Evolutionary conservation across 2,888 invertebrate genomes (phyloP).

Genomic region (Pheosia gnoma): DNA sequence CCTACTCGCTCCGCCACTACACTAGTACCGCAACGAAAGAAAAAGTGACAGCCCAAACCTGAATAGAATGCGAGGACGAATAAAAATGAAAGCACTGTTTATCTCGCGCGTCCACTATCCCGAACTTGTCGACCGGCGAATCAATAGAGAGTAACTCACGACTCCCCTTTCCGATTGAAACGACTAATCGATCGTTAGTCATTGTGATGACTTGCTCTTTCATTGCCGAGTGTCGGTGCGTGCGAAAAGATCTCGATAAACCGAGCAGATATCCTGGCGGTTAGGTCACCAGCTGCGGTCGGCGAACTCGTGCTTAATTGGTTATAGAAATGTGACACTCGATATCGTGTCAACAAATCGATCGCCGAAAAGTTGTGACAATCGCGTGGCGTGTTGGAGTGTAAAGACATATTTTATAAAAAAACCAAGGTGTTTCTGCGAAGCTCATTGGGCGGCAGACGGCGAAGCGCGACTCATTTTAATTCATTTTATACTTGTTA

Average conservation of each 20-base stretch:
- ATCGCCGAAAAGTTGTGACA: slow-evolving; percentile 48
- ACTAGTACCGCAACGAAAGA: slow-evolving; percentile 72
- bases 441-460: slow-evolving; percentile 40
- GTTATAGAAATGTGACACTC: slow-evolving; percentile 38
- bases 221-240: slow-evolving; percentile 42
- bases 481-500: slow-evolving; percentile 45
- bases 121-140: slow-evolving; percentile 31
- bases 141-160: slow-evolving; percentile 3
- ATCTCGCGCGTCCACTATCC: slow-evolving; percentile 48
- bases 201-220: slow-evolving; percentile 55
- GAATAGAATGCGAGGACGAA: slow-evolving; percentile 80
- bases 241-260: slow-evolving; percentile 59
- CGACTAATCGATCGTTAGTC: slow-evolving; percentile 45
- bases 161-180: slow-evolving; percentile 8
- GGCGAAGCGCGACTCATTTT: slow-evolving; percentile 31
- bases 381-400: slow-evolving; percentile 53
- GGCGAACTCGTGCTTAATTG: slow-evolving; percentile 43
- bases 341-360: slow-evolving; percentile 39
- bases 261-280: slow-evolving; percentile 53
- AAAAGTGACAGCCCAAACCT: slow-evolving; percentile 83
- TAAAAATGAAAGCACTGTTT: slow-evolving; percentile 80
- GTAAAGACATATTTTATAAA: slow-evolving; percentile 48
- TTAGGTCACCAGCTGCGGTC: slow-evolving; percentile 58
- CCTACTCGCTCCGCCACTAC: slow-evolving; percentile 51
- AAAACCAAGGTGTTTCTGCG: slow-evolving; percentile 57